Evolutionary conservation across 1,140 invertebrate species (phyloP).

Genomic region (Paraescarpia echinospica): DNA sequence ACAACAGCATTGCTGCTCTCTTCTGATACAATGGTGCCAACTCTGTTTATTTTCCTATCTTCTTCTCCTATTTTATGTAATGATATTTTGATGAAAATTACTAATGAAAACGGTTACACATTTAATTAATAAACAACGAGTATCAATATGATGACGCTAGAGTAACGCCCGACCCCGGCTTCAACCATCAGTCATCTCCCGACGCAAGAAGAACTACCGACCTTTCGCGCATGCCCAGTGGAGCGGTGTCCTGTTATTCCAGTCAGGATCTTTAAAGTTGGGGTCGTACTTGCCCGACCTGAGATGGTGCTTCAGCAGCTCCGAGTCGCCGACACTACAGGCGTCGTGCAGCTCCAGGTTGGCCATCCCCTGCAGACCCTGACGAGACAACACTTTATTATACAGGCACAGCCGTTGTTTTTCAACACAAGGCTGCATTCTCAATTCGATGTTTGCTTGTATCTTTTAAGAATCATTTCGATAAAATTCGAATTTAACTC

Average conservation of each 20-base stretch:
- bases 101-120: too few relatives aligned
- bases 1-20: too few relatives aligned
- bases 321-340: conserved; percentile 48
- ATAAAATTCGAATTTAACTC: too few relatives aligned
- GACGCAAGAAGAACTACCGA: conserved; percentile 24
- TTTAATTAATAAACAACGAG: too few relatives aligned
- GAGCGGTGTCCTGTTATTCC: conserved; percentile 45
- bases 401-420: neutral
- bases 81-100: too few relatives aligned
- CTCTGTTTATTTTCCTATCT: too few relatives aligned
- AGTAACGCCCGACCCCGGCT: neutral
- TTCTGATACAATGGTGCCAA: too few relatives aligned
- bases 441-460: neutral
- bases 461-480: too few relatives aligned
- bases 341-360: conserved; percentile 51
- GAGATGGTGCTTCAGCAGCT: conserved; percentile 48
- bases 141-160: too few relatives aligned
- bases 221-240: conserved; percentile 56
- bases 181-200: neutral
- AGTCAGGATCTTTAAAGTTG: conserved; percentile 51
- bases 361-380: neutral
- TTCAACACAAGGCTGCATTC: neutral
- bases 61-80: too few relatives aligned
- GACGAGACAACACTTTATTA: neutral
- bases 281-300: conserved; percentile 45